Percentiles rank a stretch among this genome's conserved stretches.
Evolutionary conservation across 2,888 invertebrate genomes (phyloP).

Genomic region (Chironomus tentans): DNA sequence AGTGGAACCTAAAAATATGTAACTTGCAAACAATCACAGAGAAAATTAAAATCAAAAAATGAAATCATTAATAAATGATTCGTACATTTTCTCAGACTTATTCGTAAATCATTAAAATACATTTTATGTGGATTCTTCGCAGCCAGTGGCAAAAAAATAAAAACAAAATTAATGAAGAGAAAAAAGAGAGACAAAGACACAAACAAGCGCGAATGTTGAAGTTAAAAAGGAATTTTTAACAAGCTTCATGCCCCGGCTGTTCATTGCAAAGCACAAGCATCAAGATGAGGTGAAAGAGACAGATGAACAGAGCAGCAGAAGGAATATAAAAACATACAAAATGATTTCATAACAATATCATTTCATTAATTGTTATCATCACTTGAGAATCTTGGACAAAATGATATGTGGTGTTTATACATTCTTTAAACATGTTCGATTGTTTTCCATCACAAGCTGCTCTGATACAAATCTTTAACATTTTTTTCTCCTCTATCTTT

Average conservation of each 20-base stretch:
- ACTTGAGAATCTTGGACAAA: neutral
- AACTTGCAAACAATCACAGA: too few species aligned
- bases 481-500: neutral
- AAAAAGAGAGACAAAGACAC: neutral
- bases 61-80: conserved; percentile 21
- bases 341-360: conserved; percentile 24
- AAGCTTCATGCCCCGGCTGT: neutral
- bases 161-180: neutral
- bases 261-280: neutral
- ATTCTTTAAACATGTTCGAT: neutral
- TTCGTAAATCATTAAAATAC: conserved; percentile 20
- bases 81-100: conserved; percentile 1
- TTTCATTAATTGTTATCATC: conserved; percentile 18
- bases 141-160: conserved; percentile 12
- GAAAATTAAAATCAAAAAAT: neutral
- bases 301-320: neutral
- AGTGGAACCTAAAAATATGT: too few species aligned
- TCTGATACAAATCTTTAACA: neutral
- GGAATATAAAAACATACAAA: neutral
- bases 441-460: conserved; percentile 9
- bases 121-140: neutral
- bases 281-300: neutral
- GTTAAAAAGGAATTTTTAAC: neutral
- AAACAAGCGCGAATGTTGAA: neutral
- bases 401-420: conserved; percentile 19